These are phyloP conservation scores for Merops nubicus DNA, from an alignment of 2,113 vertebrate species.

Conservation along the genomic window DNA sequence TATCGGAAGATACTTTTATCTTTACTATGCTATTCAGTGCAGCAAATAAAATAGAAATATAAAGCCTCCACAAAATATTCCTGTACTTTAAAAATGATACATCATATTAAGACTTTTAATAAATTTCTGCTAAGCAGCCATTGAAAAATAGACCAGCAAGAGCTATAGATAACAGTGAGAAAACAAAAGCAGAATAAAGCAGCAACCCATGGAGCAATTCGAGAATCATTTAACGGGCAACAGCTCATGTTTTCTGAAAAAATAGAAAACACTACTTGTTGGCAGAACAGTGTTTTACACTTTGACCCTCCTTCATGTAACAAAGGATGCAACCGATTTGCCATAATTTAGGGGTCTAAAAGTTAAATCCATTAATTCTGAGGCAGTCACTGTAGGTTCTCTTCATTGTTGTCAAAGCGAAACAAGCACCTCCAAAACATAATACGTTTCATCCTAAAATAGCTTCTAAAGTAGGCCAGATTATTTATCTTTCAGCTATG, in stretches of 20 bases:
- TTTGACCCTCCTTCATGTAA: not conserved
- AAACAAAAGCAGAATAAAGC: not conserved
- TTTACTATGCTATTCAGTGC: not conserved
- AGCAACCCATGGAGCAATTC: too few relatives aligned
- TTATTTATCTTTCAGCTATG: conserved; percentile 62
- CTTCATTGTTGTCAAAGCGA: not conserved
- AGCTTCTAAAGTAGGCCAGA: conserved; percentile 61
- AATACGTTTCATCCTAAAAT: conserved; percentile 33
- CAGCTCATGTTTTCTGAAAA: not conserved
- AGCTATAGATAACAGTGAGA: not conserved
- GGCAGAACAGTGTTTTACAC: not conserved
- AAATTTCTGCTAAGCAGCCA: not conserved
- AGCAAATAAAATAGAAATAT: conserved; percentile 7
- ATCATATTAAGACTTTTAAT: not conserved
- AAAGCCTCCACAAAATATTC: not conserved
- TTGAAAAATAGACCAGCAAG: not conserved
- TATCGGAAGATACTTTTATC: conserved; percentile 31
- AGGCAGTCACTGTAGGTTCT: not conserved
- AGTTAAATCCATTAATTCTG: not conserved
- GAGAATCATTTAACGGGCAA: too few relatives aligned
- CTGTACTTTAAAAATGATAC: not conserved
- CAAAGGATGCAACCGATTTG: not conserved
- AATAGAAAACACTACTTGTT: not conserved
- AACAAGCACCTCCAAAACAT: conserved; percentile 37
- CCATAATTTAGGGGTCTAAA: not conserved